These are phyloP conservation scores for Prosopocoilus inquinatus DNA, from an alignment of 2,888 invertebrate species.

Conservation along the genomic window DNA sequence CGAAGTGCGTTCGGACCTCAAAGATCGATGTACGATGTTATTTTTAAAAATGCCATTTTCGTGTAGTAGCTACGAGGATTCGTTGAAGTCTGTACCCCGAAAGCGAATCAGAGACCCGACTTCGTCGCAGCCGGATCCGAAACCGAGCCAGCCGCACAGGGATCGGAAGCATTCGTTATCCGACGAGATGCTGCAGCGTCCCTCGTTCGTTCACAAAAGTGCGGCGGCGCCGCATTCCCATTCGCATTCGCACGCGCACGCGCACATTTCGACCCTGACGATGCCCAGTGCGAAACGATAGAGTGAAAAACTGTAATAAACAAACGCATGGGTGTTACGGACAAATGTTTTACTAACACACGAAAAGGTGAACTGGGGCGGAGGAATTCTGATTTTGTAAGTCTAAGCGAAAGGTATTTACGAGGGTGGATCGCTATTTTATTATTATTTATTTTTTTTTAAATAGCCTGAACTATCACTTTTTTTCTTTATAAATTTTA, in stretches of 20 bases:
- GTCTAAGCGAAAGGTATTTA: too few species aligned
- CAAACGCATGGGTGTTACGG: too few species aligned
- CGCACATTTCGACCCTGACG: constrained; percentile 42
- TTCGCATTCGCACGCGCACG: constrained; percentile 24
- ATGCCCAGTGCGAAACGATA: constrained; percentile 41
- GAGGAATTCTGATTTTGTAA: too few species aligned
- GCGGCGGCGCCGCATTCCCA: too few species aligned
- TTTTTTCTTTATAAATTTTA: too few species aligned
- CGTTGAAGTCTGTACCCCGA: constrained; percentile 66
- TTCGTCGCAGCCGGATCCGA: constrained; percentile 32
- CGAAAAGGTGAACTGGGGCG: too few species aligned
- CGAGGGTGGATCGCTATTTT: too few species aligned
- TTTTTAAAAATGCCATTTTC: constrained; percentile 34
- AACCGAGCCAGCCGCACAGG: constrained; percentile 33
- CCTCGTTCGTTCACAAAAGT: constrained; percentile 13
- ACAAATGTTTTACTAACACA: too few species aligned
- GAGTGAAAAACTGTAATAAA: constrained; percentile 34
- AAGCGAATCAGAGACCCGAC: constrained; percentile 30
- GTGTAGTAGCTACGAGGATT: constrained; percentile 79
- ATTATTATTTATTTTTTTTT: too few species aligned
- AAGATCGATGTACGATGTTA: too few species aligned
- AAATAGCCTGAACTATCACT: too few species aligned
- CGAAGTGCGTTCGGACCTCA: too few species aligned
- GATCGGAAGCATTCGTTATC: constrained; percentile 41
- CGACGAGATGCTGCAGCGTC: constrained; percentile 36